Evolutionary conservation across 2,113 vertebrate genomes (phyloP).

Genomic region (Antechinus stuartii): DNA sequence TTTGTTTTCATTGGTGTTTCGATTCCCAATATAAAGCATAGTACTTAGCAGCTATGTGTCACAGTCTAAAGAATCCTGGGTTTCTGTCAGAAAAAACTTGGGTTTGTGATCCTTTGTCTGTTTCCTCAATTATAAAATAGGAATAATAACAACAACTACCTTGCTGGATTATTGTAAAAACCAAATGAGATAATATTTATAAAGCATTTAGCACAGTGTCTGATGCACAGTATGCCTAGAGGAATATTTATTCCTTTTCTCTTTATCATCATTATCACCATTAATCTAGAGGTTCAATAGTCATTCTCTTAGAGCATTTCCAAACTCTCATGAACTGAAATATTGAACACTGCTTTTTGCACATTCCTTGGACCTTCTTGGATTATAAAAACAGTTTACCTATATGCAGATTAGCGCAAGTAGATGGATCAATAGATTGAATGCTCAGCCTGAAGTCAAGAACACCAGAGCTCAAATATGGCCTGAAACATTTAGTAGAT

Average conservation of each 20-base stretch:
- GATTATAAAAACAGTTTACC: background rate
- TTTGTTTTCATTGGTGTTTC: background rate
- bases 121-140: background rate
- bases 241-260: background rate
- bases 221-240: background rate
- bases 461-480: background rate
- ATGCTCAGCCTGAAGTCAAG: too few species aligned
- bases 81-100: background rate
- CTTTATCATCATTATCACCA: background rate
- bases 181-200: background rate
- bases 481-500: background rate
- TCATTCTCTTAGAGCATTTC: background rate
- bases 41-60: background rate
- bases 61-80: background rate
- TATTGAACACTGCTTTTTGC: background rate
- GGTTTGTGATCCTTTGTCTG: background rate
- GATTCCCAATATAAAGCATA: background rate
- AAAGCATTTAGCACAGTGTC: background rate
- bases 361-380: background rate
- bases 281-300: background rate
- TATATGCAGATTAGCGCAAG: background rate
- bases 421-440: background rate
- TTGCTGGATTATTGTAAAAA: background rate
- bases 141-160: background rate
- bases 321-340: background rate